A percentile compares a stretch with the other conserved stretches of the same genome.
phyloP scores from a whole-genome alignment of 2,113 vertebrate genomes.

The Trichomycterus rosablanca region DNA sequence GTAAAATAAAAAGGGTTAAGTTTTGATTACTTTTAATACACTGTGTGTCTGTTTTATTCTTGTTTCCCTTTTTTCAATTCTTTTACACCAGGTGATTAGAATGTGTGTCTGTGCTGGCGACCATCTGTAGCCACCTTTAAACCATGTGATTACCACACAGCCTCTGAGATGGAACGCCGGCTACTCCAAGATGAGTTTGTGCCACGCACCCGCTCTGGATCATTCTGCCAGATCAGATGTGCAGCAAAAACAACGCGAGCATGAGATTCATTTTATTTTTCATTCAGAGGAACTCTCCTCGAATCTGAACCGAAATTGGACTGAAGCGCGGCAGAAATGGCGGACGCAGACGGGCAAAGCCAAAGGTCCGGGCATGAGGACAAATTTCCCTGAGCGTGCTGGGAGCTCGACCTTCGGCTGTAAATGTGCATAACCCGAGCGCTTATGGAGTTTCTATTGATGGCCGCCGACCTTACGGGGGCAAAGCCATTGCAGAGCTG shows the following conservation, averaged over 20 bases:
- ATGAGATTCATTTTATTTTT: slow-evolving; percentile 11
- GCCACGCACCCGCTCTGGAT: slow-evolving; percentile 6
- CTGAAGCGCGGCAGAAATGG: background rate
- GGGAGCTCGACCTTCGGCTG: slow-evolving; percentile 16
- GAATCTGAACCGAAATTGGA: background rate
- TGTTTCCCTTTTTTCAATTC: background rate
- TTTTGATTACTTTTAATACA: too few relatives aligned
- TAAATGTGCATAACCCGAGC: slow-evolving; percentile 6
- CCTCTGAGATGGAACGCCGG: slow-evolving; percentile 6
- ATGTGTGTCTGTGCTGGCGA: background rate
- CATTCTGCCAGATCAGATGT: slow-evolving; percentile 8
- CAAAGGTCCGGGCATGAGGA: background rate
- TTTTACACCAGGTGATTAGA: background rate
- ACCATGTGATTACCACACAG: slow-evolving; percentile 29
- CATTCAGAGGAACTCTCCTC: background rate
- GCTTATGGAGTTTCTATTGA: slow-evolving; percentile 4
- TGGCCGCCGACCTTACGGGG: slow-evolving; percentile 15
- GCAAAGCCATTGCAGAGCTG: slow-evolving; percentile 4
- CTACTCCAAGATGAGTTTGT: slow-evolving; percentile 7
- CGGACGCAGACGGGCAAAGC: too few relatives aligned
- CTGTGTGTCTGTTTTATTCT: too few relatives aligned
- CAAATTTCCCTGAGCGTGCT: background rate
- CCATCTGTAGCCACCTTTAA: slow-evolving; percentile 5
- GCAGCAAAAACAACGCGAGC: background rate
- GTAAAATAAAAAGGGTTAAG: too few relatives aligned